These are phyloP conservation scores for Zonotrichia leucophrys DNA, from an alignment of 2,113 vertebrate species.

Conservation along the genomic window DNA sequence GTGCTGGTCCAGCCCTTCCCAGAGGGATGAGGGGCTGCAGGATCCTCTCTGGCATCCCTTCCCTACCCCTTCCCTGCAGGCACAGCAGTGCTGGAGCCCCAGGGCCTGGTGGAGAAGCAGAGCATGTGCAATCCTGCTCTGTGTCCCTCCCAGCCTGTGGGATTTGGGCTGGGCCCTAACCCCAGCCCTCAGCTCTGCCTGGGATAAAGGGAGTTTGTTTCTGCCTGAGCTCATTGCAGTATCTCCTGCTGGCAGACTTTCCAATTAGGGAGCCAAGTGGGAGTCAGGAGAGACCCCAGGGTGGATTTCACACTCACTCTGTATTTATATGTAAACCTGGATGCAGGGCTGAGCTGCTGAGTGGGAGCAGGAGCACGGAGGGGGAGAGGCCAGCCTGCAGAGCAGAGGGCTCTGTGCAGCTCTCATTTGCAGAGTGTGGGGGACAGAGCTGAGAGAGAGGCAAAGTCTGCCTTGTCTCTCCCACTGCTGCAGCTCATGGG, in stretches of 20 bases:
- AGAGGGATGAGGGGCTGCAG: background rate
- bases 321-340: conserved; percentile 62
- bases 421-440: background rate
- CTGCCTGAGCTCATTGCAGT: conserved; percentile 40
- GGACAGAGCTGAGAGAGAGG: background rate
- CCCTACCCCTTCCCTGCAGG: background rate
- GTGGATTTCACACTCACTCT: conserved; percentile 61
- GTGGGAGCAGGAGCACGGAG: background rate
- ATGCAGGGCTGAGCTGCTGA: conserved; percentile 49
- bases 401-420: conserved; percentile 20
- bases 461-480: background rate
- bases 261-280: conserved; percentile 60
- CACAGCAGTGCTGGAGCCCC: background rate
- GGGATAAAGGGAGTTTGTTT: conserved; percentile 33
- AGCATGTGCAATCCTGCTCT: background rate
- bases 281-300: conserved; percentile 63
- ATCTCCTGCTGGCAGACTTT: conserved; percentile 62
- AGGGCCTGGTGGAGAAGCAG: background rate
- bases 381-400: background rate
- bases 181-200: background rate
- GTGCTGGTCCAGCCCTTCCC: background rate
- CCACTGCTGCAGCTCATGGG: background rate
- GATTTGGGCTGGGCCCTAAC: background rate
- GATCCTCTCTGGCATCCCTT: background rate
- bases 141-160: background rate